phyloP scores from a whole-genome alignment of 2,888 invertebrate species.

The Tetragnatha montana region DNA sequence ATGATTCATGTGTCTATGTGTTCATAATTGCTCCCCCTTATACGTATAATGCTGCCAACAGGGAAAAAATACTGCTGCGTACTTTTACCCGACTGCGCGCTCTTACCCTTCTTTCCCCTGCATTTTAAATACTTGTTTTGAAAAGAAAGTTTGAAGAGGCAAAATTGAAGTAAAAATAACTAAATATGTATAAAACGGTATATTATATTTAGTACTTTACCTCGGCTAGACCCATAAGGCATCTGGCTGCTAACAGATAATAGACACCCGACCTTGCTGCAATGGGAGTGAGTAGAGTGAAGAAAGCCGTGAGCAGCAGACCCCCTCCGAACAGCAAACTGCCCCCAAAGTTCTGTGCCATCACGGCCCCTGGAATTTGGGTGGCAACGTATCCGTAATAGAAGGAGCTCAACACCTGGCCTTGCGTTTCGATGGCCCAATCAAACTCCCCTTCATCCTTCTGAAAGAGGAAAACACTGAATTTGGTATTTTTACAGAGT shows the following conservation, averaged over 20 bases:
- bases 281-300: constrained; percentile 6
- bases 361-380: constrained; percentile 77
- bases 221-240: constrained; percentile 2
- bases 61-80: too few species aligned
- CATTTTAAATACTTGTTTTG: too few species aligned
- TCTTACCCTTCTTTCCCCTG: too few species aligned
- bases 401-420: constrained; percentile 83
- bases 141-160: too few species aligned
- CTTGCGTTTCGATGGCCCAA: constrained; percentile 87
- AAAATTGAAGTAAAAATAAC: too few species aligned
- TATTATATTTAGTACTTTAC: constrained; percentile 14
- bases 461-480: background rate
- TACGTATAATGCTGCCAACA: too few species aligned
- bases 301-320: background rate
- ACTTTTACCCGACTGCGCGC: too few species aligned
- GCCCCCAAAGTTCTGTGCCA: background rate
- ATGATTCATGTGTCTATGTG: too few species aligned
- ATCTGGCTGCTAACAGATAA: constrained; percentile 1
- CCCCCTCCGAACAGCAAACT: background rate
- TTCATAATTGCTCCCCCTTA: too few species aligned
- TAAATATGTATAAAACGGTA: too few species aligned
- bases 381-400: constrained; percentile 92
- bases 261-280: constrained; percentile 22
- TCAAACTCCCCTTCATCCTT: constrained; percentile 46
- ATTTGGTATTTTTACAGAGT: background rate